phyloP scores from a whole-genome alignment of 2,797 vertebrate species.

The Sebastes nivosus region DNA sequence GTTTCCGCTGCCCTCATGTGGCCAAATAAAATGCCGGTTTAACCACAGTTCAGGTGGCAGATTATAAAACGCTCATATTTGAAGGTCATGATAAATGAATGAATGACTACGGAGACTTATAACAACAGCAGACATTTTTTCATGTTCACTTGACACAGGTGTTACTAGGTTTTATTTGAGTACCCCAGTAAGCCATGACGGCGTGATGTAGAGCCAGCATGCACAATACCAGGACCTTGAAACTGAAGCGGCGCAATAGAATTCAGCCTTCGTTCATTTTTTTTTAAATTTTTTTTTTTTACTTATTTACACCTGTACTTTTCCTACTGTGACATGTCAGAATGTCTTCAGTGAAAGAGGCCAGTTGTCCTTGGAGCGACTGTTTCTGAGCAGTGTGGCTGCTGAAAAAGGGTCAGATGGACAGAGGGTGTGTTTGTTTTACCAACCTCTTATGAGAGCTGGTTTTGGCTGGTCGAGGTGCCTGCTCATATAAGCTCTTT shows the following conservation, averaged over 20 bases:
- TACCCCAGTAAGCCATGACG: not conserved
- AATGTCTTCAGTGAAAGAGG: not conserved
- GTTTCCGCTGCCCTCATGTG: not conserved
- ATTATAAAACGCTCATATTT: not conserved
- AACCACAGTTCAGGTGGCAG: not conserved
- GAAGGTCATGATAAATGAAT: not conserved
- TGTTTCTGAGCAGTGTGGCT: slow-evolving; percentile 4
- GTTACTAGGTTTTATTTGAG: not conserved
- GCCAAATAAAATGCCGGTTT: not conserved
- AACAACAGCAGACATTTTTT: not conserved
- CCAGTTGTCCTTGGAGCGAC: not conserved
- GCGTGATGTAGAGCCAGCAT: not conserved
- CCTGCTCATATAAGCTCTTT: slow-evolving; percentile 61
- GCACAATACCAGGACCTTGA: not conserved
- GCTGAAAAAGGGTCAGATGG: slow-evolving; percentile 29
- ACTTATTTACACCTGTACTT: not conserved
- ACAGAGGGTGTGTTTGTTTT: slow-evolving; percentile 63
- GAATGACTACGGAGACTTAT: not conserved
- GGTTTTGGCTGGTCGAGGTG: slow-evolving; percentile 55
- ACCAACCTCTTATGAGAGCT: slow-evolving; percentile 44
- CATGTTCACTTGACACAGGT: not conserved
- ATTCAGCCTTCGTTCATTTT: not conserved
- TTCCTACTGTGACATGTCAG: not conserved
- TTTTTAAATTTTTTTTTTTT: not conserved
- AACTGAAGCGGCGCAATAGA: not conserved